A percentile compares a stretch with the other conserved stretches of the same genome.
Evolutionary conservation across 2,113 vertebrate genomes (phyloP).

Genomic region (Irena cyanogastra): DNA sequence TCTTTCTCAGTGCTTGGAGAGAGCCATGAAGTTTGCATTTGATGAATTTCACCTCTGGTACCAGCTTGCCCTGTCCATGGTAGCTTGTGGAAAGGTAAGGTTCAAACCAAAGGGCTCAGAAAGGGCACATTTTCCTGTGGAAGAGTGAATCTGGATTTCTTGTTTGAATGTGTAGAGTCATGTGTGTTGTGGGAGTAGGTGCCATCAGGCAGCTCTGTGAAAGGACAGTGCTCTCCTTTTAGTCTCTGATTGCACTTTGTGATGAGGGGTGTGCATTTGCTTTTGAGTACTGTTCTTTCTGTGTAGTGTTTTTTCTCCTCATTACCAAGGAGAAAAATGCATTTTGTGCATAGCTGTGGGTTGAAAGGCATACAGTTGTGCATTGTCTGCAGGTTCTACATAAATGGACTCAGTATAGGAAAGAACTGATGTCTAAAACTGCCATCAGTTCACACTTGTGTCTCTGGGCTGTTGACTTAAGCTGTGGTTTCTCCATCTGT

Average conservation of each 20-base stretch:
- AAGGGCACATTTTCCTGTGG: not conserved
- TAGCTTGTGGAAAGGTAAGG: constrained; percentile 94
- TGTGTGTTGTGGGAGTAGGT: not conserved
- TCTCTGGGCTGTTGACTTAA: not conserved
- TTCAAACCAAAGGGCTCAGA: not conserved
- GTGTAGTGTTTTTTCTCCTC: not conserved
- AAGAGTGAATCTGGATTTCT: not conserved
- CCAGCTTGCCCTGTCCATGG: constrained; percentile 94
- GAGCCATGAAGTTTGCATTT: constrained; percentile 96
- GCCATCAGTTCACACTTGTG: not conserved
- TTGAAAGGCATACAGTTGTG: not conserved
- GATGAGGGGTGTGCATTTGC: fast-evolving
- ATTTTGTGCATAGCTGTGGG: not conserved
- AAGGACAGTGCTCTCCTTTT: not conserved
- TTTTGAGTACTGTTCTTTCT: not conserved
- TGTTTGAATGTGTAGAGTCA: not conserved
- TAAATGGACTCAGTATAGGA: not conserved
- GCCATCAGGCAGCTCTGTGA: not conserved
- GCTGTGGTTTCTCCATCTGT: not conserved
- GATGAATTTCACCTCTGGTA: constrained; percentile 98
- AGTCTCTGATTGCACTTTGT: not conserved
- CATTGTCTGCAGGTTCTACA: not conserved
- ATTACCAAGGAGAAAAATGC: not conserved
- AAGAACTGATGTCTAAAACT: not conserved
- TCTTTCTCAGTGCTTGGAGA: constrained; percentile 87